phyloP scores from a whole-genome alignment of 2,797 vertebrate genomes.

The Typhlichthys eigenmanni region DNA sequence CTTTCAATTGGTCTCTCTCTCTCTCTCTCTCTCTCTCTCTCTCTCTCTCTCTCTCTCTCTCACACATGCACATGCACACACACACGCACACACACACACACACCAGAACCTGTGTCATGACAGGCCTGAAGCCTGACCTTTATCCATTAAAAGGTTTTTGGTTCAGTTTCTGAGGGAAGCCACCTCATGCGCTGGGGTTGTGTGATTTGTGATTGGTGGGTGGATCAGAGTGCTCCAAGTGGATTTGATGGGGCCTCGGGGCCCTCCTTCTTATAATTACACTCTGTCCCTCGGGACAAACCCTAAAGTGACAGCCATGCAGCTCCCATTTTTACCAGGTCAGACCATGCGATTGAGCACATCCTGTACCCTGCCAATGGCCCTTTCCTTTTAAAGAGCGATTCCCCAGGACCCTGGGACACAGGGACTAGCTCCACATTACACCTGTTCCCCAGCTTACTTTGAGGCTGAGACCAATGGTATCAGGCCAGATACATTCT shows the following conservation, averaged over 20 bases:
- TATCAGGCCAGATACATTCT: conserved; percentile 21
- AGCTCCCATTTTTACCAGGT: conserved; percentile 81
- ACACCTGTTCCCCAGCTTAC: conserved; percentile 74
- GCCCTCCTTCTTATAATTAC: conserved; percentile 79
- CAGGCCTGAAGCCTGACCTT: conserved; percentile 73
- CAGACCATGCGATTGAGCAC: conserved; percentile 71
- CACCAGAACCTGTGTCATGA: conserved; percentile 42
- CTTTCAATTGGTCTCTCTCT: neutral
- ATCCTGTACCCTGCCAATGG: conserved; percentile 68
- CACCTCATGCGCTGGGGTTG: conserved; percentile 61
- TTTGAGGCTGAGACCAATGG: conserved; percentile 44
- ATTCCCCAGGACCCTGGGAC: conserved; percentile 70
- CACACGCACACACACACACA: neutral
- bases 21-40: neutral
- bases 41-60: neutral
- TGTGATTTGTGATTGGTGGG: conserved; percentile 81
- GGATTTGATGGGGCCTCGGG: conserved; percentile 70
- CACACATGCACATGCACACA: neutral
- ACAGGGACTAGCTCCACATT: conserved; percentile 74
- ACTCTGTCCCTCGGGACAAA: conserved; percentile 74
- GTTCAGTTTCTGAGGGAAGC: conserved; percentile 78
- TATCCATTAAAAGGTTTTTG: conserved; percentile 76
- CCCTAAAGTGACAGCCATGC: conserved; percentile 71
- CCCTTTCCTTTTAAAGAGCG: conserved; percentile 75
- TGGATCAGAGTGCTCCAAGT: conserved; percentile 67